Evolutionary conservation across 2,797 vertebrate species (phyloP).

Genomic region (Halcyon badia): DNA sequence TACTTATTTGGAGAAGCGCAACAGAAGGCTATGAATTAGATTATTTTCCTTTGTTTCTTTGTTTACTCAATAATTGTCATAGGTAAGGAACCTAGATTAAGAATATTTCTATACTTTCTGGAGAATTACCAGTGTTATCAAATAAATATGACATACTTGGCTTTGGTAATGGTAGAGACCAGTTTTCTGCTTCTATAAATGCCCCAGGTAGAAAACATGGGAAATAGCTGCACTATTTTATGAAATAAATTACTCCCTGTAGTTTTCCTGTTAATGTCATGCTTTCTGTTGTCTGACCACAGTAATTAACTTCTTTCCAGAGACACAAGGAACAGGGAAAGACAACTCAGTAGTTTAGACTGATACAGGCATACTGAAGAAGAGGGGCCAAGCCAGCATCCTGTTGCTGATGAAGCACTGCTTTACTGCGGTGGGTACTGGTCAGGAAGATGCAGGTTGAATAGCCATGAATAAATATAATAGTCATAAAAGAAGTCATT

Average conservation of each 20-base stretch:
- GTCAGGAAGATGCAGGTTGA: background rate
- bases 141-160: background rate
- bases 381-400: background rate
- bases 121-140: background rate
- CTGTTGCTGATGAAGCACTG: background rate
- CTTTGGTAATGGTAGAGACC: background rate
- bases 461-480: background rate
- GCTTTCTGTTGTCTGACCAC: background rate
- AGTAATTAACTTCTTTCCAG: background rate
- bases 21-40: background rate
- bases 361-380: background rate
- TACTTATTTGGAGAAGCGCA: background rate
- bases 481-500: background rate
- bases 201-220: background rate
- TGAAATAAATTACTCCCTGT: background rate
- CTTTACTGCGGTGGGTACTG: background rate
- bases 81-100: background rate
- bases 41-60: background rate
- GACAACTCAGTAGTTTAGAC: background rate
- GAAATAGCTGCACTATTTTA: background rate
- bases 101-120: background rate
- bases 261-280: background rate
- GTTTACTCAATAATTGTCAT: background rate
- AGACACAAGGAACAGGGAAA: background rate
- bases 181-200: background rate